Evolutionary conservation across 2,888 invertebrate genomes (phyloP).

Genomic region (Neocrepidodera transversa): DNA sequence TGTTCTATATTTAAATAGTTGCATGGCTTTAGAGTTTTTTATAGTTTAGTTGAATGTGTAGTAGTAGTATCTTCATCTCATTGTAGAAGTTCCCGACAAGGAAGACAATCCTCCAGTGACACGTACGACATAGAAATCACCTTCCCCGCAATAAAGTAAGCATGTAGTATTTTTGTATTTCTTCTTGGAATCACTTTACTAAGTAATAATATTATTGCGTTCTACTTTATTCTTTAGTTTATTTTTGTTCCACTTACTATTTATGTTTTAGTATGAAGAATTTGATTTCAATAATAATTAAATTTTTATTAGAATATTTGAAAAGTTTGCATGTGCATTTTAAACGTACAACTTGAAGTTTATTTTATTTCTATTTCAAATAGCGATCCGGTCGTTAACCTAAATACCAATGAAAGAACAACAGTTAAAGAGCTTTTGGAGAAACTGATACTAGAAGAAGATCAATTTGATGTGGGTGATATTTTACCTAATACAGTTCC

Average conservation of each 20-base stretch:
- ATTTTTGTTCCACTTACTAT: too few relatives aligned
- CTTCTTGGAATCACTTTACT: too few relatives aligned
- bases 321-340: too few relatives aligned
- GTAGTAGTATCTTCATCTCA: slow-evolving; percentile 56
- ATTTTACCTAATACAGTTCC: slow-evolving; percentile 94
- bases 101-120: slow-evolving; percentile 86
- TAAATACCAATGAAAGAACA: slow-evolving; percentile 86
- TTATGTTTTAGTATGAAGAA: too few relatives aligned
- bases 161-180: slow-evolving; percentile 42
- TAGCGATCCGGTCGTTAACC: slow-evolving; percentile 90
- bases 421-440: slow-evolving; percentile 84
- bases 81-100: slow-evolving; percentile 79
- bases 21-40: slow-evolving; percentile 41
- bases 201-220: too few relatives aligned
- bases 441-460: slow-evolving; percentile 89
- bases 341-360: too few relatives aligned
- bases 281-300: too few relatives aligned
- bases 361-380: too few relatives aligned
- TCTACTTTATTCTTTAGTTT: too few relatives aligned
- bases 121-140: slow-evolving; percentile 91
- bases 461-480: slow-evolving; percentile 91
- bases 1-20: slow-evolving; percentile 23
- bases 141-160: slow-evolving; percentile 92
- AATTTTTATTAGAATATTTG: too few relatives aligned
- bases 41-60: slow-evolving; percentile 52